A percentile compares a stretch with the other conserved stretches of the same genome.
Conservation (phyloP, 1,140 invertebrate species). For the Phortica variegata region DNA sequence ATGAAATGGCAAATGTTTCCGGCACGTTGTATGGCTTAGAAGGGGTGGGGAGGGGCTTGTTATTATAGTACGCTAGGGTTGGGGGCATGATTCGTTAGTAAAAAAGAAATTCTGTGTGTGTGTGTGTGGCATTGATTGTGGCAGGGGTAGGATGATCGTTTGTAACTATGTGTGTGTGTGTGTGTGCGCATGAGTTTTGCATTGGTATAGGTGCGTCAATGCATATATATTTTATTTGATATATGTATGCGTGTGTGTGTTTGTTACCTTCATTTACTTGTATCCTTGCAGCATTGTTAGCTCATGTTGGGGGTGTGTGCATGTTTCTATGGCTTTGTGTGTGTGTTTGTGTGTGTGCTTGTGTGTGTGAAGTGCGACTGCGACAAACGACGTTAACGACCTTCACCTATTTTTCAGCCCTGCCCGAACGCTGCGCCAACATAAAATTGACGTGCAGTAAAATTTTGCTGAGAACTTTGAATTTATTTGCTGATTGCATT, state of each 20-base stretch:
- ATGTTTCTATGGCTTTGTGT: conserved; percentile 17
- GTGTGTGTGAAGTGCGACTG: conserved; percentile 2
- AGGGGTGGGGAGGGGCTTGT: too few relatives aligned
- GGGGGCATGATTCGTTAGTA: too few relatives aligned
- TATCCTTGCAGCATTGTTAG: conserved; percentile 17
- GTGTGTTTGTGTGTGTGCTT: conserved; percentile 6
- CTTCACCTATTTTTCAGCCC: too few relatives aligned
- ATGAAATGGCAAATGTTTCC: conserved; percentile 22
- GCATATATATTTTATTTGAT: not conserved
- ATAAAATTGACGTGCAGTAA: too few relatives aligned
- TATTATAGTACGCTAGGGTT: too few relatives aligned
- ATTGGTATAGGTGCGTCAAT: not conserved
- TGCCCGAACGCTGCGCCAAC: too few relatives aligned
- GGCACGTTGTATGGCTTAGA: too few relatives aligned
- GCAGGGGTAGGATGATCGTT: not conserved
- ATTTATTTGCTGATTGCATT: too few relatives aligned
- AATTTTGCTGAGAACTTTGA: too few relatives aligned
- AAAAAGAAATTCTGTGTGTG: conserved; percentile 35
- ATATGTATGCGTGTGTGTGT: conserved; percentile 12
- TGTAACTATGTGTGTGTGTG: not conserved
- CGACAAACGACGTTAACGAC: too few relatives aligned
- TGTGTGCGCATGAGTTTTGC: not conserved
- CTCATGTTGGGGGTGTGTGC: conserved; percentile 31
- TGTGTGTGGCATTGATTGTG: conserved; percentile 38
- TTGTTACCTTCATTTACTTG: not conserved